Base-by-base conservation (phyloP, 2,797 vertebrate genomes). In the Coreius guichenoti region DNA sequence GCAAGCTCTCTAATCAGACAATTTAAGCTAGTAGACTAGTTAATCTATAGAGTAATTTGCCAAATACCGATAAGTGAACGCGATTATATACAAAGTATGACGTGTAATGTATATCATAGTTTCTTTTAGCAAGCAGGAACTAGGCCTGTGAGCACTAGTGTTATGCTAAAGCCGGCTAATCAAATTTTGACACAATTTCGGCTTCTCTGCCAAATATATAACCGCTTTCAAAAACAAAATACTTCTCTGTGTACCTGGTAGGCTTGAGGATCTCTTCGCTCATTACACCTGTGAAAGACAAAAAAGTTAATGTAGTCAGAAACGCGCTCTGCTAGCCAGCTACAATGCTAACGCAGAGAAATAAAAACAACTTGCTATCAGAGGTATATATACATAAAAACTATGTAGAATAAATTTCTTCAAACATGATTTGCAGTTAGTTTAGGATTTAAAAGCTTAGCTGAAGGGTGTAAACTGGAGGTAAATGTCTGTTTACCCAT, bases 191-290 rank as follows among this genome's bases (percentile, higher is more conserved):
- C 13, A 39, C 17, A 21, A 61, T 51, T 9, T 49, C 8, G 54
- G 47, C 63, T 29, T 39, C 4, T 39, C 43, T 51, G 19, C 9
- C 26, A 43, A 67, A 73, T 1, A 49, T 8, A 16, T 23, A 36
- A 56, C 54, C 23, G 58, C 36, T 16, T 26, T 26, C 65, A 21
- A 1, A 2, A 17, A 9, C 9, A 7, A 13, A 45, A 49, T 73
- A 23, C 49, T 33, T 76, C 17, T 29, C 23, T n/a, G 31, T 80
- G 36, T 94, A 98, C 98, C 97, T 98, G 98, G 95, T 97, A 98
- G 95, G 98, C 96, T 95, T 99, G 97, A 79, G 97, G 96, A 96
- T 99, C 98, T 96, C 97, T 97, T 97, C 97, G 97, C 93, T 98
- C 98, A 96, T 96, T 98, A 96, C 97, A 97, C 97, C 98, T 99